Base-by-base conservation (phyloP, 2,888 invertebrate species). In the Meiosimyza platycephala region DNA sequence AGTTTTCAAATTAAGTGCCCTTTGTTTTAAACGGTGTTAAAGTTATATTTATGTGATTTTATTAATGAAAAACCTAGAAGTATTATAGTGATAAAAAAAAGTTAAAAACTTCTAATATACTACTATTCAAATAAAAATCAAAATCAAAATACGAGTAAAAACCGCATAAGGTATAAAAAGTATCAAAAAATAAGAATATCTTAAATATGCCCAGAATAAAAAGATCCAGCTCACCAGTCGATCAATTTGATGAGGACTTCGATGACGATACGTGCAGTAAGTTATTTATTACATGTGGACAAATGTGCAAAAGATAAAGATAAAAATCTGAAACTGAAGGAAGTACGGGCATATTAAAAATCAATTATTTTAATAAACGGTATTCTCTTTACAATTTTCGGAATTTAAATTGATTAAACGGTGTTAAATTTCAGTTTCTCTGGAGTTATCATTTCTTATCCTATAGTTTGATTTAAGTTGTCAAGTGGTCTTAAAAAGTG, bases 211-310 rank as follows among this genome's bases (percentile, higher is more conserved):
- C 83, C 64, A 82, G 85, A 72, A 82, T 82, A 74, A 87, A 85
- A 80, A 80, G 85, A 48, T 72, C 83, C 4, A 77, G 82, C 28
- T 85, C 85, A 72, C 84, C 86, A 11, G 78, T 84, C 77, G 86
- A 86, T 71, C 74, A 83, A 50, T 82, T 82, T 76, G 86, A 87
- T 71, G 87, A 87, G 72, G 87, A 87, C 57, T 87, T 82, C 59
- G 87, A 87, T 75, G 87, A 87, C 76, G 87, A 87, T 76, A 80
- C 81, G 18, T 85, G 85, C 67, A 84, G 87, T 87, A 82, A 83
- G 84, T 80, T 67, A 48, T 51, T 33, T 16, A 28, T 28, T 28
- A 28, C 4, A 4, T 28, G 28, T 28, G 28, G 3, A 28, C 22
- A 2, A 64, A 57, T 22, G 11, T 18, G 3, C 57, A 57, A 57